Conservation (phyloP, 2,113 vertebrate genomes). For the Sprattus sprattus region DNA sequence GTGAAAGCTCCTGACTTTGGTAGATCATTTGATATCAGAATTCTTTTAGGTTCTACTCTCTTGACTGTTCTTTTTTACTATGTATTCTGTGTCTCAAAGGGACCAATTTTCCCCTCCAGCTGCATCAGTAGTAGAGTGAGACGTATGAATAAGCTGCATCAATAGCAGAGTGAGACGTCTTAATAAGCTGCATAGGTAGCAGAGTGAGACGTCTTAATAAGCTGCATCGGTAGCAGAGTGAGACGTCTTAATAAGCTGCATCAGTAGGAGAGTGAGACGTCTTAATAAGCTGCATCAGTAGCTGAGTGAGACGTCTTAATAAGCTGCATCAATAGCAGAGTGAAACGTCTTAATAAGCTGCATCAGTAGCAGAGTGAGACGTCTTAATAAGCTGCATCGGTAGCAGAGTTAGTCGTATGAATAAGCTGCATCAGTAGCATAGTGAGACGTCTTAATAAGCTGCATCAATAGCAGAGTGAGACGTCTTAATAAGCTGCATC, state of each 20-base stretch:
- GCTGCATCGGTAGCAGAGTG: background rate
- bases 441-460: background rate
- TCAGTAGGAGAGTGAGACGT: background rate
- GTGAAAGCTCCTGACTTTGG: background rate
- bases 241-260: background rate
- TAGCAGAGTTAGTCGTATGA: too few relatives aligned
- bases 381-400: too few relatives aligned
- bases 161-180: background rate
- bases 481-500: too few relatives aligned
- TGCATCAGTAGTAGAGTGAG: background rate
- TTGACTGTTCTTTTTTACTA: background rate
- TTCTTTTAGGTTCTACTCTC: background rate
- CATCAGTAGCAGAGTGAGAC: too few relatives aligned
- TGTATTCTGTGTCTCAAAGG: background rate
- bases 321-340: background rate
- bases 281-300: background rate
- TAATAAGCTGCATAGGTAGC: background rate
- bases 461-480: too few relatives aligned
- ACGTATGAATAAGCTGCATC: background rate
- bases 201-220: background rate
- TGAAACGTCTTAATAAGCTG: background rate
- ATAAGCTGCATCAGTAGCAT: background rate
- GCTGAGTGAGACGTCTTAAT: background rate
- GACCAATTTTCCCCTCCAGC: background rate
- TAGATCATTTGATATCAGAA: background rate